A percentile compares a stretch with the other conserved stretches of the same genome.
These are phyloP conservation scores for Thryonomys swinderianus DNA, from an alignment of 2,113 vertebrate genomes.

Conservation along the genomic window DNA sequence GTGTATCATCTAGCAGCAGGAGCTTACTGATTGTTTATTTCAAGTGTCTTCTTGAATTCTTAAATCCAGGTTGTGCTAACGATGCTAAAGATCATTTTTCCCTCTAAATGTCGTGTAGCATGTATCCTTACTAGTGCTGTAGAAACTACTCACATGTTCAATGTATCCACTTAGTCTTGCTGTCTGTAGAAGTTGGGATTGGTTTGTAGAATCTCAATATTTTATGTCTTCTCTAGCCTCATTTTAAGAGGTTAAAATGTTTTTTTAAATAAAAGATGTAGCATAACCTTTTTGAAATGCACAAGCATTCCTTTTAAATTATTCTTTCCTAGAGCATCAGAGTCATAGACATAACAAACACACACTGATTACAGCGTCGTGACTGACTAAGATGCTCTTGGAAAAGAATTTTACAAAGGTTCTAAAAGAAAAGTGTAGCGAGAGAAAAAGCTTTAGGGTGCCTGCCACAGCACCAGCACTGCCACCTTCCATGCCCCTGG, in stretches of 20 bases:
- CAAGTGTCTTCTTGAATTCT: neutral
- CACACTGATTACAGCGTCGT: neutral
- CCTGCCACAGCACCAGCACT: neutral
- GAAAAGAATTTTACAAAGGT: neutral
- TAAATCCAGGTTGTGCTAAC: neutral
- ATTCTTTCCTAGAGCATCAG: constrained; percentile 22
- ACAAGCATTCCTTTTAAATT: neutral
- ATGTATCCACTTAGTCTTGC: neutral
- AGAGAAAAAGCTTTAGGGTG: neutral
- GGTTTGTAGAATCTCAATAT: neutral
- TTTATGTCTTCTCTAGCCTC: neutral
- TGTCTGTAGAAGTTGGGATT: constrained; percentile 9
- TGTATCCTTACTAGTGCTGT: neutral
- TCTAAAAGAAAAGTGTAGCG: neutral
- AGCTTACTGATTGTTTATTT: neutral
- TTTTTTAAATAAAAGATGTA: neutral
- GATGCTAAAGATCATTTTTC: neutral
- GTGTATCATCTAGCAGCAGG: neutral
- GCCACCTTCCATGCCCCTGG: too few relatives aligned
- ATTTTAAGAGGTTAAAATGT: neutral
- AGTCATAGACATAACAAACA: neutral
- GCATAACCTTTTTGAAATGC: neutral
- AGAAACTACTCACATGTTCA: neutral
- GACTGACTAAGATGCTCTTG: neutral
- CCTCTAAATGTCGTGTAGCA: neutral